Conservation (phyloP, 1,140 invertebrate species). For the Drosophila kepulauana region DNA sequence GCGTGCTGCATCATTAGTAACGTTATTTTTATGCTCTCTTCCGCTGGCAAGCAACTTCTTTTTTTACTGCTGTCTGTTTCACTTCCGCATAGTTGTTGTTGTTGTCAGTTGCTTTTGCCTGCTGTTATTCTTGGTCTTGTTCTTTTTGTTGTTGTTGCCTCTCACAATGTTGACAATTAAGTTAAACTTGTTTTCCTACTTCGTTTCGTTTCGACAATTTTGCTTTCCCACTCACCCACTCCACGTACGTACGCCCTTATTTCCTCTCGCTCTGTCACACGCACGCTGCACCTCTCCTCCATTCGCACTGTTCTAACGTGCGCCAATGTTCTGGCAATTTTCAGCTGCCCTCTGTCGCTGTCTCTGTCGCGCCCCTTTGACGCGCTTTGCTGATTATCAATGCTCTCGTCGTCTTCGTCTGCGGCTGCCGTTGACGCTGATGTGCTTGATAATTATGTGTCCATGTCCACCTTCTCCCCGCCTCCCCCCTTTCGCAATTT, state of each 20-base stretch:
- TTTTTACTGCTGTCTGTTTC: constrained; percentile 50
- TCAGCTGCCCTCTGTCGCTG: background rate
- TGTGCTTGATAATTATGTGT: constrained; percentile 81
- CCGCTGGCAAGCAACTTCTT: constrained; percentile 54
- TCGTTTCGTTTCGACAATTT: constrained; percentile 76
- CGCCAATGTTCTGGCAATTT: constrained; percentile 30
- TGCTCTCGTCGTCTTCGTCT: constrained; percentile 72
- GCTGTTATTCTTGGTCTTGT: constrained; percentile 44
- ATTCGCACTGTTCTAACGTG: background rate
- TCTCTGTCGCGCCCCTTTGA: constrained; percentile 2
- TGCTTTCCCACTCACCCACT: background rate
- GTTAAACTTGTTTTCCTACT: constrained; percentile 81
- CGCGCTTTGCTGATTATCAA: constrained; percentile 71
- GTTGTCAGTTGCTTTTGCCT: constrained; percentile 22
- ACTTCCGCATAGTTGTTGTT: constrained; percentile 49
- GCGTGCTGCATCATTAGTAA: constrained; percentile 77
- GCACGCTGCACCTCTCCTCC: background rate
- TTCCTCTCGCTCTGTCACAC: background rate
- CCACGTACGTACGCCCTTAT: too few species aligned
- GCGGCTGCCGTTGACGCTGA: constrained; percentile 59
- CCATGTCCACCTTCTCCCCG: constrained; percentile 54
- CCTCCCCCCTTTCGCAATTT: background rate
- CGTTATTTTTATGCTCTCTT: constrained; percentile 77
- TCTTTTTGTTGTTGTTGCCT: constrained; percentile 51
- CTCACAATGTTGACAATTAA: constrained; percentile 80